Base-by-base conservation (phyloP, 2,888 invertebrate genomes). In the Penaeus monodon region DNA sequence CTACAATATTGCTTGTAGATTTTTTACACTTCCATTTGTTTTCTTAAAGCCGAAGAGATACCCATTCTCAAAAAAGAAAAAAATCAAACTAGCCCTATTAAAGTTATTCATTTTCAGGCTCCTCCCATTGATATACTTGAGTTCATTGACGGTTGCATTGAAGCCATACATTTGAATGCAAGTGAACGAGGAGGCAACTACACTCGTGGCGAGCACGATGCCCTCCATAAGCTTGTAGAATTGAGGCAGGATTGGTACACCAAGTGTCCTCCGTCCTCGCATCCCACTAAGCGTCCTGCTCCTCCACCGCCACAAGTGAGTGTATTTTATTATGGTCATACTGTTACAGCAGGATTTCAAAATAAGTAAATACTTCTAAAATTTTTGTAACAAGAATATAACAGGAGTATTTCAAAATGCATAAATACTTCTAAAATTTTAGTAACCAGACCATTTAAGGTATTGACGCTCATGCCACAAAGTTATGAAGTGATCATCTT, bases 81-180 rank as follows among this genome's bases (percentile, higher is more conserved):
- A 57, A 57, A 57, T 57, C 17, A 57, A 20, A 57, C 17, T 14
- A 57, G 14, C 17, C 57, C 1, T 4, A 57, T 57, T 77, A 27
- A 76, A 22, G 24, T 33, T 38, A 12, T 64, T 38, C 14, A 38
- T 63, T 79, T 74, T 22, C 79, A 88, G 88, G 86, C 78, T 20
- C 63, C 86, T 22, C 63, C 84, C 4, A 68, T 83, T 33, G 86
- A 86, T 38, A 83, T 86, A 80, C 38, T 88, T 29, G 86, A 88
- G 68, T 83, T 88, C 65, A 86, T 88, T 76, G 88, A 88, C 64
- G 88, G 86, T 2, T 88, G 88, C 63, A 83, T 88, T 79, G 88
- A 88, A 79, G 88, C 81, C 22, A 88, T 78, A 10, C 88, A 88
- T 63, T 73, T 88, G 24, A 86, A 79, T 82, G 86, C 86, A 27